Base-by-base conservation (phyloP, 2,888 invertebrate species). In the Drosophila eohydei region DNA sequence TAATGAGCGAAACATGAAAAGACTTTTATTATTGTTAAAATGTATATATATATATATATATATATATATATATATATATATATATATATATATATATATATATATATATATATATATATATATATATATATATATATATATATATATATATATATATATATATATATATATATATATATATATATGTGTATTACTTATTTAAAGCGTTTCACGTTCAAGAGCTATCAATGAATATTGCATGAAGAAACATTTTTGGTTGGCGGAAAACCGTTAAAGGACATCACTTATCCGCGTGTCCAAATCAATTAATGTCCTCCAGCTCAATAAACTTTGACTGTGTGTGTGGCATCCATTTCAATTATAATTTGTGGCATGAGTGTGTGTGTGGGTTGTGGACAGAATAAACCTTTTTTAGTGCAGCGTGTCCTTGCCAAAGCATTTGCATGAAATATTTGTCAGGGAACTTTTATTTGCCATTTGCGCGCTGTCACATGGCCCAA, bases 311-410 rank as follows among this genome's bases (percentile, higher is more conserved):
- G 56, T 36, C 16, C 50, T 30, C 66, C 56, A 68, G 67, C 78
- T 76, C 72, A 73, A 79, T 62, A 57, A 57, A 26, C 55, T 61
- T 64, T 38, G 38, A 36, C 44, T 36, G 43, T 44, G 12, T 34
- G 32, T 46, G 14, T 54, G 73, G 64, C 84, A 88, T 87, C 87
- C 72, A 87, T 79, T 84, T 84, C 84, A 84, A 89, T 87, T 89
- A 89, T 78, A 78, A 68, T 68, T 65, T 78, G 63, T 56, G 66
- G 56, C 66, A 59, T 14, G 16, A 26, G 51, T 40, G 44, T 43
- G 43, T 43, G 21, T 21, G 30, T 30, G 48, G n/a, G 46, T 8
- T 48, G 77, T 34, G 40, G 30, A 3, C 56, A 26, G 16, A 36
- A 43, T 81, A 72, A 89, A 72, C 88, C 71, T 86, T 83, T 86